Evolutionary conservation across 2,797 vertebrate genomes (phyloP), one percentile per base, ranked within the genome.

Genomic region (Brachyrhaphis roseni): DNA sequence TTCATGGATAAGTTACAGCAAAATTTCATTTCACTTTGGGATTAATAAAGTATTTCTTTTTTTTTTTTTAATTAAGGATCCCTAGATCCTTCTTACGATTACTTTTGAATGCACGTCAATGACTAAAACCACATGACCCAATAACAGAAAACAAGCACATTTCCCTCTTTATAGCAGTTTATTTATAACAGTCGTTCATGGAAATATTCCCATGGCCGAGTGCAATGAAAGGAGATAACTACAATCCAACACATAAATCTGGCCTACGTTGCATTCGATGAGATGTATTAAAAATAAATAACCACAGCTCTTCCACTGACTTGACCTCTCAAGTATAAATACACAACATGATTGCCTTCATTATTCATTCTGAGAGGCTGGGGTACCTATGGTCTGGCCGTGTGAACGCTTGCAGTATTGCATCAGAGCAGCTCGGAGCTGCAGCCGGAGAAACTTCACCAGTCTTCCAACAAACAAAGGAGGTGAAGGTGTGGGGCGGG

Each of bases 141-240:
- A 81, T 83, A 81, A 70, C 5, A 79, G 45, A 84, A 2, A 23
- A 78, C 53, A 75, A 47, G 53, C 7, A 59, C 3, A 55, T 47
- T 46, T 74, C 47, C 28, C 70, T 88, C 77, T 84, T 92, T 80
- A 85, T 84, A 84, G 85, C 77, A 68, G 84, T 93, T 94, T 91
- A 93, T 91, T 95, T 86, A 86, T 94, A 96, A 96, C 94, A 96
- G 95, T 96, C 94, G 88, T 95, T 95, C 83, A 87, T 93, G 93
- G 94, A 95, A 95, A 94, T 80, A 90, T 92, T 94, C 95, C 95
- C 91, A 92, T 75, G 82, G 93, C 93, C 86, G 84, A 96, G 95
- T 96, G 95, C 95, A 95, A 95, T 91, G 91, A 80, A 92, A 84
- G 74, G 86, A 86, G 80, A 87, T 78, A 84, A 71, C 53, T 46